Base-by-base conservation (phyloP, 1,140 invertebrate species). In the Pogonognathellus flavescens region DNA sequence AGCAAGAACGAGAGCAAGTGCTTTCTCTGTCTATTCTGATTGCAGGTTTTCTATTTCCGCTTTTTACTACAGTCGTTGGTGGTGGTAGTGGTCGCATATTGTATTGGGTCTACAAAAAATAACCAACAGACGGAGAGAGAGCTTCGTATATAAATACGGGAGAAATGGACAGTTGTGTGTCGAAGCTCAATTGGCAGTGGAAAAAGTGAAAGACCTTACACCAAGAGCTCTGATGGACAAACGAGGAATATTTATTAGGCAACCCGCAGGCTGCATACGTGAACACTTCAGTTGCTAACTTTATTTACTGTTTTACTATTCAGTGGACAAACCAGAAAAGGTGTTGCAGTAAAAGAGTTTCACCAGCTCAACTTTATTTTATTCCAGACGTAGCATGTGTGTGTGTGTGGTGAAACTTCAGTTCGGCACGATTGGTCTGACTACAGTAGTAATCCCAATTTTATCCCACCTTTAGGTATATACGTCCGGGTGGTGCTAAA, bases 251-350 rank as follows among this genome's bases (percentile, higher is more conserved):
- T 50, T 76, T 76, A 76, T 50, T 76, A 50, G 70, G 41, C 62
- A 49, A 50, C 8, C 70, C 41, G 14, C 10, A 76, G 70, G 70
- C 41, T 50, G 14, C 31, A 41, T 66, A 10, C 60, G 18, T 31
- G 13, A 31, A 50, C 70, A 50, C 31, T 14, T 50, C 31, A 14
- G 16, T 7, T 76, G 0, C 6, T 50, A 76, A 76, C 70, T 76
- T 76, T 76, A 76, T 76, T 76, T 76, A 76, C 70, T 20, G 41
- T 50, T 76, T 50, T n/a, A n/a, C 31, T 76, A 76, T 49, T 76
- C 53, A 14, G 53, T n/a, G 11, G 53, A 57, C 53, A 13, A 57
- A 14, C n/a, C 53, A 13, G 53, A 57, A n/a, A n/a, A 11, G 22
- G 16, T 50, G 31, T 7, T 16, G 70, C n/a, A 41, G 31, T 6